A percentile compares a stretch with the other conserved stretches of the same genome.
Conservation (phyloP, 2,113 vertebrate genomes). For the Pteronura brasiliensis region DNA sequence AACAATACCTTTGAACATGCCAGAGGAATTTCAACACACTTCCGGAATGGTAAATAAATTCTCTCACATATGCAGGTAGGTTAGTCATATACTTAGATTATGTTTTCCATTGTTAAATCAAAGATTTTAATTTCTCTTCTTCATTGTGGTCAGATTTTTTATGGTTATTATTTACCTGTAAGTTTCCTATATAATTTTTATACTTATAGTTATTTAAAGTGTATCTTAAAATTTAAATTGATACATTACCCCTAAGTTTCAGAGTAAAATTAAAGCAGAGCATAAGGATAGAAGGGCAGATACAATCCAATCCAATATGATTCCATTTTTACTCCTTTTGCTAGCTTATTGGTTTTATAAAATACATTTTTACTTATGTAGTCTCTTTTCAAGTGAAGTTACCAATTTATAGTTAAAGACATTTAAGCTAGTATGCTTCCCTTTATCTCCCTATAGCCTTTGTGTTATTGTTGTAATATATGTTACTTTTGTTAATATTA, state of each 20-base stretch:
- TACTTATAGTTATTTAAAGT: not conserved
- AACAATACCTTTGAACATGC: not conserved
- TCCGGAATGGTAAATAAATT: not conserved
- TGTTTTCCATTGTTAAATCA: not conserved
- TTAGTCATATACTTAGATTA: not conserved
- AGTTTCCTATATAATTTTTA: not conserved
- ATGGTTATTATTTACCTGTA: not conserved
- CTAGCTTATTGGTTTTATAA: not conserved
- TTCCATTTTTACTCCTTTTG: not conserved
- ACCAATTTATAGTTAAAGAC: not conserved
- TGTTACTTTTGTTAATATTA: not conserved
- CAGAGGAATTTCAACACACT: not conserved
- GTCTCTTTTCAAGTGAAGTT: not conserved
- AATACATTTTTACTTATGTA: not conserved
- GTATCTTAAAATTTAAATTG: not conserved
- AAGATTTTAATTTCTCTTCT: not conserved
- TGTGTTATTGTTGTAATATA: not conserved
- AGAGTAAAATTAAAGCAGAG: constrained; percentile 27
- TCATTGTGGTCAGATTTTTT: not conserved
- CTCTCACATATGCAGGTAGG: not conserved
- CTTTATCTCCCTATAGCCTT: not conserved
- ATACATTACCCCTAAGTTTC: not conserved
- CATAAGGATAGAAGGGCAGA: not conserved
- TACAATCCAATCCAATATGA: not conserved
- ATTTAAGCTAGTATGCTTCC: no score